phyloP scores from a whole-genome alignment of 1,140 invertebrate genomes.

The Ceratina japonica region DNA sequence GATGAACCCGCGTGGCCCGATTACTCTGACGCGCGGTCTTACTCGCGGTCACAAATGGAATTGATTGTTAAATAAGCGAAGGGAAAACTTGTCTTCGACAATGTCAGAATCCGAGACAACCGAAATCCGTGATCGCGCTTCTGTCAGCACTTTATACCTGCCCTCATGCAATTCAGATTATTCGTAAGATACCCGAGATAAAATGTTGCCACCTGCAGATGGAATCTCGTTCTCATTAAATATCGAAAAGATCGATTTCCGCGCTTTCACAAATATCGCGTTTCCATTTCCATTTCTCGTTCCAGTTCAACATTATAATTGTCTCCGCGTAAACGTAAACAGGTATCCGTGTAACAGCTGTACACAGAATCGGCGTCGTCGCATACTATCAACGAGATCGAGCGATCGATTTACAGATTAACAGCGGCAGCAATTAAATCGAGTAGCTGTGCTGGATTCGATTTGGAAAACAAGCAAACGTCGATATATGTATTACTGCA shows the following conservation, averaged over 20 bases:
- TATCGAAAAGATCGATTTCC: neutral
- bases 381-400: neutral
- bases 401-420: neutral
- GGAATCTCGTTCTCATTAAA: neutral
- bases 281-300: neutral
- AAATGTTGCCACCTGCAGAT: neutral
- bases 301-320: neutral
- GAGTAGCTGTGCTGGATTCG: neutral
- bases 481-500: too few relatives aligned
- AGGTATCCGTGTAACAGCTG: neutral
- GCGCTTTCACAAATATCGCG: too few relatives aligned
- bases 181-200: neutral
- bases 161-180: neutral
- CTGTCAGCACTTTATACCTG: neutral
- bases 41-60: too few relatives aligned
- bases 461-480: neutral
- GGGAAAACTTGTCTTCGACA: neutral
- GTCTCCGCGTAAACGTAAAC: slow-evolving; percentile 11
- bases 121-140: slow-evolving; percentile 5
- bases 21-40: neutral
- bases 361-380: too few relatives aligned
- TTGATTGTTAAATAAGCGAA: too few relatives aligned
- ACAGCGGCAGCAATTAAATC: neutral
- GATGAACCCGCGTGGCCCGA: too few relatives aligned
- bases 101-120: neutral